A percentile compares a stretch with the other conserved stretches of the same genome.
These are phyloP conservation scores for Caenorhabditis virilis DNA, from an alignment of 2,888 invertebrate genomes.

Conservation along the genomic window DNA sequence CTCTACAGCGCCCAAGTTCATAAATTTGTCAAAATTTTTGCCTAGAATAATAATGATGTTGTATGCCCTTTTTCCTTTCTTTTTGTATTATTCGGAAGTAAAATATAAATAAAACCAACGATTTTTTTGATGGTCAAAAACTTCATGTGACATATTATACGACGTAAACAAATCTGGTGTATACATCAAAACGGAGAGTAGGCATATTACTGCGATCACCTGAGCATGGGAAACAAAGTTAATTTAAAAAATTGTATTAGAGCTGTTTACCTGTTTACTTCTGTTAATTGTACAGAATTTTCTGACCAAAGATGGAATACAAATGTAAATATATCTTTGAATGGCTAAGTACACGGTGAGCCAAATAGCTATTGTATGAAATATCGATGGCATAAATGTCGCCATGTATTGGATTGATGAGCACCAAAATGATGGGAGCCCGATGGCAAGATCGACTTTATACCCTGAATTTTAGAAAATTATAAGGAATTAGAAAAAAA, in stretches of 20 bases:
- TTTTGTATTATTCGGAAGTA: neutral
- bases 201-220: conserved; percentile 72
- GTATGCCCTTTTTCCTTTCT: neutral
- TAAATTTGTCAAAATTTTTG: too few species aligned
- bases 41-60: too few species aligned
- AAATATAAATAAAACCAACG: conserved; percentile 23
- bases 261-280: conserved; percentile 58
- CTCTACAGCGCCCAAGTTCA: too few species aligned
- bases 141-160: conserved; percentile 48
- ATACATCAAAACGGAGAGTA: conserved; percentile 57
- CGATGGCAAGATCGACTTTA: conserved; percentile 47
- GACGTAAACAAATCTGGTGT: conserved; percentile 60
- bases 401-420: conserved; percentile 73
- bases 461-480: conserved; percentile 46
- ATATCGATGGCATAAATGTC: conserved; percentile 78
- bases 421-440: conserved; percentile 66
- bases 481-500: neutral
- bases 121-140: conserved; percentile 52
- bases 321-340: conserved; percentile 91
- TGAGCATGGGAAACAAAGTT: too few species aligned
- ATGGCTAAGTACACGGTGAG: conserved; percentile 86
- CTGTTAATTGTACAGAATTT: conserved; percentile 75
- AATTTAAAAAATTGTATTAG: conserved; percentile 2
- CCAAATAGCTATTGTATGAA: conserved; percentile 93
- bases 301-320: conserved; percentile 85